Evolutionary conservation across 2,797 vertebrate species (phyloP), one percentile per base, ranked within the genome.

Genomic region (Pterois miles): DNA sequence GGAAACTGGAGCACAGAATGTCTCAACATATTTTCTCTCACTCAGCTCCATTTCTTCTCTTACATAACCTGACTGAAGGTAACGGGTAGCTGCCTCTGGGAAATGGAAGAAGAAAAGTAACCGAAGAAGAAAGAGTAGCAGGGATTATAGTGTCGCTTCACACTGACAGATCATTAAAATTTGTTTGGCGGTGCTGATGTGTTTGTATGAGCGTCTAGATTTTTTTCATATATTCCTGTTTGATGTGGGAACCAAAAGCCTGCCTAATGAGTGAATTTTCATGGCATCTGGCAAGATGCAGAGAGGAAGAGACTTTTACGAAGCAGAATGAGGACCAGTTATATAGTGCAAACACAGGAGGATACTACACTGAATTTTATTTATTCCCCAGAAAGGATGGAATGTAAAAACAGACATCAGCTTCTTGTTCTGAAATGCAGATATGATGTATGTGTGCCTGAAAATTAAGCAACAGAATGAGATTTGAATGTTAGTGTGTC

Each of bases 31-130:
- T 62, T 74, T 64, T 36, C 5, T 70, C 48, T 69, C 34, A 22
- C 46, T 76, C 54, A 31, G 43, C 65, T 80, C 67, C 12, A 63
- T 34, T 62, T 67, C 22, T 58, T 60, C n/a, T 83, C n/a, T 81
- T 76, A 75, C 1, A 25, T 73, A 89, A 84, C 38, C 71, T 34
- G 16, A 76, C 66, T 54, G 33, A 68, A 84, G 78, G 65, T 58
- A 76, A 71, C 20, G 1, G 18, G 31, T 20, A 10, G 27, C 80
- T 69, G 67, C 74, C 57, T 67, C 43, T 60, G 56, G 80, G 70
- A 64, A 65, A 71, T 6, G 8, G n/a, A 56, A 71, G 69, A 52
- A 20, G 56, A 67, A 76, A 48, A 52, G 63, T 10, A 56, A 48
- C 13, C 50, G 36, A 43, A 54, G 36, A 65, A 78, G 36, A 76